Percentiles rank a stretch among this genome's conserved stretches.
These are phyloP conservation scores for Pyxicephalus adspersus DNA, from an alignment of 2,113 vertebrate genomes.

Conservation along the genomic window DNA sequence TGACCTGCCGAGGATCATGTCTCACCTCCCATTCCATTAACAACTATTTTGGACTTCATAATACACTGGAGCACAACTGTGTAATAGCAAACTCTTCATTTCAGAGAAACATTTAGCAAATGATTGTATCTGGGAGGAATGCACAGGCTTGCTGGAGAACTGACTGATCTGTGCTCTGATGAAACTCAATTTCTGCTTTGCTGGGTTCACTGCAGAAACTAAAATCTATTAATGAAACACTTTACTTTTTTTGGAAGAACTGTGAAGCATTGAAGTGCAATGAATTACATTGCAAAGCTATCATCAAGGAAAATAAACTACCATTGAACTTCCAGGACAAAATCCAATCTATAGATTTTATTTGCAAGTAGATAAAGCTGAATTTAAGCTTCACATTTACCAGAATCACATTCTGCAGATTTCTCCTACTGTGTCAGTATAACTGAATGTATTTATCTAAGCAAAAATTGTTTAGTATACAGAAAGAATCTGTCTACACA, in stretches of 20 bases:
- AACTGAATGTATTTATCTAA: neutral
- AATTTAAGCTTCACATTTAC: slow-evolving; percentile 8
- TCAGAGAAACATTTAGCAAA: slow-evolving; percentile 36
- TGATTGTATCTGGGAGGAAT: slow-evolving; percentile 42
- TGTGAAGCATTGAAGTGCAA: slow-evolving; percentile 13
- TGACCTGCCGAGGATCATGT: slow-evolving; percentile 46
- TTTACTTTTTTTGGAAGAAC: slow-evolving; percentile 19
- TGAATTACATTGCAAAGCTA: slow-evolving; percentile 17
- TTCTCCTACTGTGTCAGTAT: neutral
- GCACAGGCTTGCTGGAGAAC: neutral
- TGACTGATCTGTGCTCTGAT: slow-evolving; percentile 27
- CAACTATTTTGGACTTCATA: slow-evolving; percentile 33
- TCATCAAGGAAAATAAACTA: neutral
- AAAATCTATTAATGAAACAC: slow-evolving; percentile 40
- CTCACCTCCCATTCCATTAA: slow-evolving; percentile 31
- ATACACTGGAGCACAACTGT: slow-evolving; percentile 33
- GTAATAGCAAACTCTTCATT: slow-evolving; percentile 31
- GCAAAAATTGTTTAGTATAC: too few species aligned
- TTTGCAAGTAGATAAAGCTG: slow-evolving; percentile 3
- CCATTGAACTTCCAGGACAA: neutral
- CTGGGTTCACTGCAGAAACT: slow-evolving; percentile 22
- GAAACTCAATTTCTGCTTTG: slow-evolving; percentile 41
- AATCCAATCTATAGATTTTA: slow-evolving; percentile 1
- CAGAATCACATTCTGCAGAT: neutral
- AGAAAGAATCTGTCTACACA: too few species aligned